Evolutionary conservation across 2,113 vertebrate species (phyloP), one percentile per base, ranked within the genome.

Genomic region (Alethe diademata): DNA sequence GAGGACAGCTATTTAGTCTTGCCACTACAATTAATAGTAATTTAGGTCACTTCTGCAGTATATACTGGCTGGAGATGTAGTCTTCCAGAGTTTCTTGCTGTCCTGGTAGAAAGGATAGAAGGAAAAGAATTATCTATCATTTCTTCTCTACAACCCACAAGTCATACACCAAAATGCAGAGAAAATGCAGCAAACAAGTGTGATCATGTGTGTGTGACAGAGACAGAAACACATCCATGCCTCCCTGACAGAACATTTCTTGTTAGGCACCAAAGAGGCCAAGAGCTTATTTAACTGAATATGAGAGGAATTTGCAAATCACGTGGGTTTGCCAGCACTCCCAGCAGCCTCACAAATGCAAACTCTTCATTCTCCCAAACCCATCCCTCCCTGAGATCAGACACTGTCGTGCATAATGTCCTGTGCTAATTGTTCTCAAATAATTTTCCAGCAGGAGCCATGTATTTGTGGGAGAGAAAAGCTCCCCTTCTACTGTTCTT

Each of bases 21-120:
- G 76, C 67, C 53, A 43, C 92, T 64, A 62, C 95, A 96, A 93
- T 97, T 96, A 97, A 78, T 38, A 90, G 91, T 12, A 92, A 93
- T 95, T 96, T 88, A 95, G 94, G 95, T 94, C 93, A 96, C 88
- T 92, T 92, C 83, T 15, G 18, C 71, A 88, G 57, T 42, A 74
- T 25, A 62, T 40, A 56, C n/a, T 87, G 81, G 43, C 74, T 88
- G 67, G 17, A 88, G 54, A 85, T 53, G 43, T 24, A 29, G 56
- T 53, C 78, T 83, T 23, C 35, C 6, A 18, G 75, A 40, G 29
- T n/a, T 92, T 38, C 25, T 92, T 54, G 35, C 28, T 86, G 28
- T 76, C 70, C 47, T 83, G 53, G 28, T 38, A 71, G 74, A 38
- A 65, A 66, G 13, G n/a, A 38, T 3, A 47, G 81, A 65, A 70